Conservation (phyloP, 2,113 vertebrate species). For the Piprites chloris region DNA sequence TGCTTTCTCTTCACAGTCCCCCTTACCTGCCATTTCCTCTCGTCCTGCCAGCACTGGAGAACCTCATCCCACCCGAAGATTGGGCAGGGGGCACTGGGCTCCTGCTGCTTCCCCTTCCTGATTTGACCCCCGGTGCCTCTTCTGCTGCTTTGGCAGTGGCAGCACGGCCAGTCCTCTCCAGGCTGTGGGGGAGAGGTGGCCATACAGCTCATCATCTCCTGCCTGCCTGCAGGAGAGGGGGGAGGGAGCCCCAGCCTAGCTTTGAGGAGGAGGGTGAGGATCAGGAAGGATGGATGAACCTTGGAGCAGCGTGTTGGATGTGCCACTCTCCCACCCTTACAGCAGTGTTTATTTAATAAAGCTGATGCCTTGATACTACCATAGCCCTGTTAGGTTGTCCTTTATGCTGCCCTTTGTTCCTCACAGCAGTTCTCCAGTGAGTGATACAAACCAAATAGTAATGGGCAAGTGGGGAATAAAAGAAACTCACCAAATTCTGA, state of each 20-base stretch:
- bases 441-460: not conserved
- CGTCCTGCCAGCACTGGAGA: not conserved
- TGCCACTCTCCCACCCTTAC: not conserved
- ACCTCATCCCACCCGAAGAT: not conserved
- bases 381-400: not conserved
- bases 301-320: not conserved
- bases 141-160: fast-evolving
- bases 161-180: not conserved
- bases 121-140: not conserved
- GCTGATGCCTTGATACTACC: not conserved
- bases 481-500: not conserved
- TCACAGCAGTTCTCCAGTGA: not conserved
- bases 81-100: not conserved
- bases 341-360: not conserved
- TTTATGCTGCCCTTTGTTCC: not conserved
- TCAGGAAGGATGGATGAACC: not conserved
- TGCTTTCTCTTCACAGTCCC: not conserved
- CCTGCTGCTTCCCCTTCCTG: not conserved
- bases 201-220: not conserved
- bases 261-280: not conserved
- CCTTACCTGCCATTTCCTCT: not conserved
- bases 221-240: not conserved
- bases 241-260: not conserved
- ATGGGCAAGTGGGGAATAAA: not conserved
- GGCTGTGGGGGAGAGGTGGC: not conserved